Percentiles rank a stretch among this genome's conserved stretches.
These are phyloP conservation scores for Benthosema pterotum DNA, from an alignment of 2,797 vertebrate species.

Conservation along the genomic window DNA sequence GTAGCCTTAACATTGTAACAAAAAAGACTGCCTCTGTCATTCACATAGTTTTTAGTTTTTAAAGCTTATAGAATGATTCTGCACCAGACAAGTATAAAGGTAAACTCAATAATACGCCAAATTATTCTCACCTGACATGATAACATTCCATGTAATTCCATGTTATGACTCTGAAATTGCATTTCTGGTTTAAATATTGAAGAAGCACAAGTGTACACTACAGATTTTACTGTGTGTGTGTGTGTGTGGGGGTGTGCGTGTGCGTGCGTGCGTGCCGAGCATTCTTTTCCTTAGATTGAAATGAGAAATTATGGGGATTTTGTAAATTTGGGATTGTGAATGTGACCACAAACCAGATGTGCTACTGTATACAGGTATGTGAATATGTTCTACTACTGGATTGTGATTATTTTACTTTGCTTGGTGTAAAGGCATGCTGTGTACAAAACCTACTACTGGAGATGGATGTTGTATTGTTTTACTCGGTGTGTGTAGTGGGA, in stretches of 20 bases:
- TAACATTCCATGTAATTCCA: background rate
- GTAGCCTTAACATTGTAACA: no score
- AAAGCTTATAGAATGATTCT: no score
- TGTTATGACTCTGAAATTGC: background rate
- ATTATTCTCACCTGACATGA: no score
- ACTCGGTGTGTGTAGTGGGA: slow-evolving; percentile 14
- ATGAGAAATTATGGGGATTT: background rate
- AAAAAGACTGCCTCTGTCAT: no score
- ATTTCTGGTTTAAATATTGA: slow-evolving; percentile 18
- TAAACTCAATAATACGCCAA: no score
- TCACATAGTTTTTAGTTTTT: no score
- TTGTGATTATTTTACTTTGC: background rate
- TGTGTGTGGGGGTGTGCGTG: no score
- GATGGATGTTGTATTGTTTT: background rate
- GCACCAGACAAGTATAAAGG: no score
- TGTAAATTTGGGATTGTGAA: background rate
- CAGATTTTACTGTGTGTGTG: no score
- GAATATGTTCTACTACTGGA: slow-evolving; percentile 11
- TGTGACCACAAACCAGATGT: no score
- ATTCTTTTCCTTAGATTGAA: background rate
- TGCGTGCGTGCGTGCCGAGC: no score
- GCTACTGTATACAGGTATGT: background rate
- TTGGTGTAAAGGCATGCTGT: slow-evolving; percentile 13
- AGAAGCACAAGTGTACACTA: no score
- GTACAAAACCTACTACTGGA: slow-evolving; percentile 13